These are phyloP conservation scores for Anthrax anthrax DNA, from an alignment of 2,888 invertebrate species.

Conservation along the genomic window DNA sequence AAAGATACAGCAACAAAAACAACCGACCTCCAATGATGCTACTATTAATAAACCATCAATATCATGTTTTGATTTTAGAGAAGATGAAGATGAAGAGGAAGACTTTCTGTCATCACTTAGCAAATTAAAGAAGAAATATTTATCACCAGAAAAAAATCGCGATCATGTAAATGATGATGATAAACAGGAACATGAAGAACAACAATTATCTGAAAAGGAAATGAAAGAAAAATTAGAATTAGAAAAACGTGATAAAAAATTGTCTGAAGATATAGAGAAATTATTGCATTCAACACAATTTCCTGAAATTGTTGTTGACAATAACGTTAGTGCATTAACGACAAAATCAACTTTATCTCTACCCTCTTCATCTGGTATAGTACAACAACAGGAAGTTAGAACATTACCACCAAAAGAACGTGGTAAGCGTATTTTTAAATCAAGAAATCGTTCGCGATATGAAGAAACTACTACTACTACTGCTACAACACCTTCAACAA, in stretches of 20 bases:
- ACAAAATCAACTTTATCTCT: slow-evolving; percentile 34
- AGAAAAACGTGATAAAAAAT: slow-evolving; percentile 20
- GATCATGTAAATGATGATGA: slow-evolving; percentile 7
- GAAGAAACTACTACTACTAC: slow-evolving; percentile 12
- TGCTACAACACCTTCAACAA: not conserved
- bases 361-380: slow-evolving; percentile 21
- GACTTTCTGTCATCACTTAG: slow-evolving; percentile 19
- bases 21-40: too few species aligned
- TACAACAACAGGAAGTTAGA: slow-evolving; percentile 18
- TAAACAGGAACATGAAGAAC: slow-evolving; percentile 4
- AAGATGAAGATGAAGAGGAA: slow-evolving; percentile 54
- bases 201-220: not conserved
- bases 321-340: not conserved
- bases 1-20: too few species aligned
- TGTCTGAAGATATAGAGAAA: slow-evolving; percentile 44
- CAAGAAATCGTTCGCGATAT: slow-evolving; percentile 23
- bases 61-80: slow-evolving; percentile 67
- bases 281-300: slow-evolving; percentile 45
- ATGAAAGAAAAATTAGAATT: slow-evolving; percentile 11
- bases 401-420: slow-evolving; percentile 30
- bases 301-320: slow-evolving; percentile 37
- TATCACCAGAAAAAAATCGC: slow-evolving; percentile 18
- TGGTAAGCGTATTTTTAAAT: slow-evolving; percentile 32
- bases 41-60: slow-evolving; percentile 18
- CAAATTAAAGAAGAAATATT: slow-evolving; percentile 23